Percentiles rank a stretch among this genome's conserved stretches.
Evolutionary conservation across 2,888 invertebrate genomes (phyloP).

Genomic region (Meloe dianella): DNA sequence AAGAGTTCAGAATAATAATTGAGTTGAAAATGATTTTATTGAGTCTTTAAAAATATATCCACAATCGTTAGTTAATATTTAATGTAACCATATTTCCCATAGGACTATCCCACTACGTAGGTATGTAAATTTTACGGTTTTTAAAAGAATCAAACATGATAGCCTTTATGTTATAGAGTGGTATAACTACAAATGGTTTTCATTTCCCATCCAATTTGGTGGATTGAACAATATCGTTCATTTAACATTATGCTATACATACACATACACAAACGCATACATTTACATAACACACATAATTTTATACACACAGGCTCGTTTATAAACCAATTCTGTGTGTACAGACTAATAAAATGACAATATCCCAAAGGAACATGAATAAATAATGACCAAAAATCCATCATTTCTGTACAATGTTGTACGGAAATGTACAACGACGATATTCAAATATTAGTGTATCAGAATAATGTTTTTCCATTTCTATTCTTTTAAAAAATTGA

Average conservation of each 20-base stretch:
- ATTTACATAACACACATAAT: not conserved
- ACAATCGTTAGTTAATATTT: conserved; percentile 54
- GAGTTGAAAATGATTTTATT: conserved; percentile 33
- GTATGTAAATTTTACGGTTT: conserved; percentile 49
- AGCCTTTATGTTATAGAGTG: conserved; percentile 1
- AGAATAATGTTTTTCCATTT: not conserved
- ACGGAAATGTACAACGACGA: not conserved
- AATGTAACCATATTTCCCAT: conserved; percentile 49
- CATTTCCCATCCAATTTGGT: conserved; percentile 9
- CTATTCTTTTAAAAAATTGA: not conserved
- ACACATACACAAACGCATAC: not conserved
- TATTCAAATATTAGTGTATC: not conserved
- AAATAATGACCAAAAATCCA: not conserved
- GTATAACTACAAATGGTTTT: conserved; percentile 8
- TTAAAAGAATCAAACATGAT: conserved; percentile 29
- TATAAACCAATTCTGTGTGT: not conserved
- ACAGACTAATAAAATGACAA: conserved; percentile 7
- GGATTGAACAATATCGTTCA: conserved; percentile 10
- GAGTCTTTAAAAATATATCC: conserved; percentile 46
- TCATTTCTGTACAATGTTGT: not conserved
- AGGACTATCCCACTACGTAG: conserved; percentile 42
- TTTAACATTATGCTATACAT: not conserved
- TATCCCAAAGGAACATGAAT: conserved; percentile 1
- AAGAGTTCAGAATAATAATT: not conserved
- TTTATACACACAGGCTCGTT: not conserved